Percentiles rank a stretch among this genome's conserved stretches.
phyloP scores from a whole-genome alignment of 2,113 vertebrate species.

The Eubucco bourcierii region DNA sequence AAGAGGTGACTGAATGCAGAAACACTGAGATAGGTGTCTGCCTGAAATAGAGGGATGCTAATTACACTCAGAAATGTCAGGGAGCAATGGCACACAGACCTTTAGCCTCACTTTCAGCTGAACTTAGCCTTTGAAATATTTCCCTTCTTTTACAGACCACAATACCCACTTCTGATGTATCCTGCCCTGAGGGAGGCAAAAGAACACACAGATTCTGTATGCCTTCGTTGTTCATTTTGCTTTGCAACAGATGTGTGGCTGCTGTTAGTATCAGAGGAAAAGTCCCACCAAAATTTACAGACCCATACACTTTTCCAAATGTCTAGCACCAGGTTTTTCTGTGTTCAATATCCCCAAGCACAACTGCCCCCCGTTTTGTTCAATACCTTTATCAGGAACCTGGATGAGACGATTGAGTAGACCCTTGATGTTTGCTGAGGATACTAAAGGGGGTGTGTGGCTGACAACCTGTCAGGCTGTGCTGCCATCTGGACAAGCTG shows the following conservation, averaged over 20 bases:
- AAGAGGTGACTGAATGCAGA: neutral
- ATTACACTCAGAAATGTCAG: constrained; percentile 36
- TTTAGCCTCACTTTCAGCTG: constrained; percentile 19
- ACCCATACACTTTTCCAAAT: neutral
- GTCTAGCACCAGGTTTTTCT: neutral
- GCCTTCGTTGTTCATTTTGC: neutral
- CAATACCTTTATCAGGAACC: no score
- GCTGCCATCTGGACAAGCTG: no score
- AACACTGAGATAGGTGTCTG: neutral
- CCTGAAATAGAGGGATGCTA: neutral
- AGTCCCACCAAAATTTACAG: neutral
- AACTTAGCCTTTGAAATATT: constrained; percentile 21
- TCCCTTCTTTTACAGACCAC: neutral
- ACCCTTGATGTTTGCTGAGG: no score
- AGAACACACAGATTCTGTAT: neutral
- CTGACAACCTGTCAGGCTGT: no score
- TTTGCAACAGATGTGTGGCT: neutral
- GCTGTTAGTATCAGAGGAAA: neutral
- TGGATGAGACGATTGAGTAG: no score
- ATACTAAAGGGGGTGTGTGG: no score
- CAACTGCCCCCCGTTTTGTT: no score
- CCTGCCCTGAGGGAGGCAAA: neutral
- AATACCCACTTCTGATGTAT: neutral
- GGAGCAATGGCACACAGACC: neutral
- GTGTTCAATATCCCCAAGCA: neutral